phyloP scores from a whole-genome alignment of 2,888 invertebrate species.

The Drosophila infuscata region DNA sequence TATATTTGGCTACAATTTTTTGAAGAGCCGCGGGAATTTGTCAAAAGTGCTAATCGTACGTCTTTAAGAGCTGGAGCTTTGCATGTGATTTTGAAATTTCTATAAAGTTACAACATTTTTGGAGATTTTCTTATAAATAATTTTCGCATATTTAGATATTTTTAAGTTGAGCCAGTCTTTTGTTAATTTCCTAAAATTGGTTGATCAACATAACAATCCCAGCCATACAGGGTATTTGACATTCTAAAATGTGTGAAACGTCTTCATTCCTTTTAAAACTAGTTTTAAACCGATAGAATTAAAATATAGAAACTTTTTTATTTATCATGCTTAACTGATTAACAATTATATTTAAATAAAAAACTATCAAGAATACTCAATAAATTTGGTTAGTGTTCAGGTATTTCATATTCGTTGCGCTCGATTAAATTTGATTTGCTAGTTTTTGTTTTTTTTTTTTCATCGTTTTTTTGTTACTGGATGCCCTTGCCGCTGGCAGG shows the following conservation, averaged over 20 bases:
- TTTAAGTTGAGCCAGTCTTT: too few relatives aligned
- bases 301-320: background rate
- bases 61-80: background rate
- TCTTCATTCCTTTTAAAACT: too few relatives aligned
- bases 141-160: background rate
- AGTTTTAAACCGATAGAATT: too few relatives aligned
- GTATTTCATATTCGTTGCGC: constrained; percentile 41
- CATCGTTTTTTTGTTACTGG: background rate
- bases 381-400: background rate
- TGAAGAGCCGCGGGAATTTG: background rate
- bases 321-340: background rate
- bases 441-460: constrained; percentile 17
- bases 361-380: background rate
- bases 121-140: background rate
- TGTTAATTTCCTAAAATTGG: background rate
- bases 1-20: background rate
- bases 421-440: background rate
- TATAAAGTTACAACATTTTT: background rate
- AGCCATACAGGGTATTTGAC: background rate
- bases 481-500: constrained; percentile 54
- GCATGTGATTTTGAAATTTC: background rate
- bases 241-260: too few relatives aligned
- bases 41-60: background rate
- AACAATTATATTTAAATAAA: background rate
- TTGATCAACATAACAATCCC: too few relatives aligned